phyloP scores from a whole-genome alignment of 2,888 invertebrate species.

The Phaonia tiefii region DNA sequence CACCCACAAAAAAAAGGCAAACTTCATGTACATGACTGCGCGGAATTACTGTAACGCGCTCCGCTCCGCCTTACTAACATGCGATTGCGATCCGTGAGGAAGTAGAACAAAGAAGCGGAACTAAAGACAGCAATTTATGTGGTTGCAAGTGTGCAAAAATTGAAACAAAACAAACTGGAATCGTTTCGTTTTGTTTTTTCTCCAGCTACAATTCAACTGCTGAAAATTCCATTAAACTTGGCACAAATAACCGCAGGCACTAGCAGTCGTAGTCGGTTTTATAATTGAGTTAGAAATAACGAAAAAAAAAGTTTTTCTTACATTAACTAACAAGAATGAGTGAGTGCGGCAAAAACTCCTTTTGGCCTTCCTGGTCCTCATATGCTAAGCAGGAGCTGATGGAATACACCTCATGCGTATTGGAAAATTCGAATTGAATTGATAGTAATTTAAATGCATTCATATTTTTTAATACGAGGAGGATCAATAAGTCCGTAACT shows the following conservation, averaged over 20 bases:
- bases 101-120: conserved; percentile 27
- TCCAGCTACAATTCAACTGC: conserved; percentile 71
- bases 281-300: conserved; percentile 74
- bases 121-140: conserved; percentile 32
- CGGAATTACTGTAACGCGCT: conserved; percentile 33
- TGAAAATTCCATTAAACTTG: conserved; percentile 79
- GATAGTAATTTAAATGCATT: no score
- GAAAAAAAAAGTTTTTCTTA: conserved; percentile 68
- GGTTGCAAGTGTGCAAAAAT: conserved; percentile 40
- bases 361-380: no score
- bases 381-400: no score
- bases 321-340: conserved; percentile 60
- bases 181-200: conserved; percentile 51
- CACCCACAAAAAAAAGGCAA: conserved; percentile 34
- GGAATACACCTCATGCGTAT: no score
- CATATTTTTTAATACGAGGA: no score
- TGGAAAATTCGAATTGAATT: no score
- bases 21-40: conserved; percentile 61
- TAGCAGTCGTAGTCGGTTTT: conserved; percentile 75
- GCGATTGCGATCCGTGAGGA: not conserved
- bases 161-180: conserved; percentile 64
- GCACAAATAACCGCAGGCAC: conserved; percentile 78
- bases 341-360: not conserved
- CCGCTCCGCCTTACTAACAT: conserved; percentile 13
- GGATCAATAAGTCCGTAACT: no score